These are phyloP conservation scores for Eristalinus sepulchralis DNA, from an alignment of 2,888 invertebrate species.

Conservation along the genomic window DNA sequence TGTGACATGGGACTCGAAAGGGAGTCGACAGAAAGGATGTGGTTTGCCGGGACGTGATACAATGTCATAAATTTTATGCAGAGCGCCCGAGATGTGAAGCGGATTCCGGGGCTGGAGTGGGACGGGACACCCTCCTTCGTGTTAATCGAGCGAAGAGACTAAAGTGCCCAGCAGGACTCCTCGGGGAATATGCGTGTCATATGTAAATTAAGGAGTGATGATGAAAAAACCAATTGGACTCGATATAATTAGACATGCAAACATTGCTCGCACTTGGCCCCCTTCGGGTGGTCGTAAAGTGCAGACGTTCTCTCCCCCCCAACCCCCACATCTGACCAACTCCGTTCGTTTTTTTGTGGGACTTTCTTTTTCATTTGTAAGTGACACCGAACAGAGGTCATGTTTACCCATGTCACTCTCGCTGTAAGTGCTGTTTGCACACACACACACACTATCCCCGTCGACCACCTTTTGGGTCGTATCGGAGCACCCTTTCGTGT, in stretches of 20 bases:
- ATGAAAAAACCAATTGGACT: conserved; percentile 62
- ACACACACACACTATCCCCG: conserved; percentile 19
- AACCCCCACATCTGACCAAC: neutral
- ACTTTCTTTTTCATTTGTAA: conserved; percentile 59
- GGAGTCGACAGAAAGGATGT: conserved; percentile 60
- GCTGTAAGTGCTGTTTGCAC: conserved; percentile 65
- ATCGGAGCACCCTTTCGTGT: conserved; percentile 30
- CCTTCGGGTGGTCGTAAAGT: conserved; percentile 45
- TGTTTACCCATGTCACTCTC: conserved; percentile 69
- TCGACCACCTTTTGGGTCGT: no score
- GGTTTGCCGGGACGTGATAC: conserved; percentile 64
- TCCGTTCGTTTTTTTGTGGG: conserved; percentile 7
- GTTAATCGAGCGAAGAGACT: conserved; percentile 18
- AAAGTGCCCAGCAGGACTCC: conserved; percentile 6
- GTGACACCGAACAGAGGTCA: conserved; percentile 67
- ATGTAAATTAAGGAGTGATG: conserved; percentile 68
- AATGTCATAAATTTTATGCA: conserved; percentile 59
- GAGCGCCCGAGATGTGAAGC: neutral
- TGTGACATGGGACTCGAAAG: conserved; percentile 64
- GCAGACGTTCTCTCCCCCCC: conserved; percentile 47
- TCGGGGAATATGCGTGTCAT: conserved; percentile 67
- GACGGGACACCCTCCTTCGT: conserved; percentile 20
- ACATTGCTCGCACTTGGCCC: conserved; percentile 37
- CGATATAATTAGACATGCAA: conserved; percentile 67
- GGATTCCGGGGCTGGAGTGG: neutral